Percentiles rank a stretch among this genome's conserved stretches.
Conservation (phyloP, 2,113 vertebrate species). For the Rattus rattus region DNA sequence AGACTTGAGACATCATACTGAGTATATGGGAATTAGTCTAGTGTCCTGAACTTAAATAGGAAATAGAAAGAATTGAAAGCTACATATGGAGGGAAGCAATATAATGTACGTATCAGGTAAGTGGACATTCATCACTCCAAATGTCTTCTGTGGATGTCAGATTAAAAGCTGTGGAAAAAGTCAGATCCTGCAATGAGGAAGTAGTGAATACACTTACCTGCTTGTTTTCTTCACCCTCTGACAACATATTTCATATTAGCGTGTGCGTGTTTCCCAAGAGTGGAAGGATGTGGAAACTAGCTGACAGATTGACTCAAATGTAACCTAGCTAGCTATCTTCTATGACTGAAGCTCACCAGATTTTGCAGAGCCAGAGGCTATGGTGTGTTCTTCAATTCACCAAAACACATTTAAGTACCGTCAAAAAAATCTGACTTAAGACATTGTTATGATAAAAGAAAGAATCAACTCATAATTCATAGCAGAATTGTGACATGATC, state of each 20-base stretch:
- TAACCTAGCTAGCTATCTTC: not conserved
- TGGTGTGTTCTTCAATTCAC: not conserved
- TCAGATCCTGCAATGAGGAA: not conserved
- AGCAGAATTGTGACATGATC: not conserved
- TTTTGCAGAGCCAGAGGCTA: not conserved
- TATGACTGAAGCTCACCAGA: not conserved
- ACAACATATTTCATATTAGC: not conserved
- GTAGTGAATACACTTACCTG: not conserved
- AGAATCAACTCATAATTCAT: not conserved
- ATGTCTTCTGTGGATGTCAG: not conserved
- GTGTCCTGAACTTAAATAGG: constrained; percentile 34
- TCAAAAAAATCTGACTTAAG: not conserved
- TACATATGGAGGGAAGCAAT: not conserved
- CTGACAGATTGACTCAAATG: constrained; percentile 20
- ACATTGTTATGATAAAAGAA: not conserved
- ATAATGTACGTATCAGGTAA: not conserved
- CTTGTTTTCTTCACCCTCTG: constrained; percentile 2
- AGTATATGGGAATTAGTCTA: constrained; percentile 9
- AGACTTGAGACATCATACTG: constrained; percentile 20
- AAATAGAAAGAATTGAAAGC: constrained; percentile 38
- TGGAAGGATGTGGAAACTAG: not conserved
- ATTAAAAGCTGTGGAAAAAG: constrained; percentile 19
- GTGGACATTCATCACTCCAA: not conserved
- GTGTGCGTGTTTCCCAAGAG: not conserved
- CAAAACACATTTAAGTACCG: not conserved